phyloP scores from a whole-genome alignment of 2,888 invertebrate genomes.

The Agrotis clavis region DNA sequence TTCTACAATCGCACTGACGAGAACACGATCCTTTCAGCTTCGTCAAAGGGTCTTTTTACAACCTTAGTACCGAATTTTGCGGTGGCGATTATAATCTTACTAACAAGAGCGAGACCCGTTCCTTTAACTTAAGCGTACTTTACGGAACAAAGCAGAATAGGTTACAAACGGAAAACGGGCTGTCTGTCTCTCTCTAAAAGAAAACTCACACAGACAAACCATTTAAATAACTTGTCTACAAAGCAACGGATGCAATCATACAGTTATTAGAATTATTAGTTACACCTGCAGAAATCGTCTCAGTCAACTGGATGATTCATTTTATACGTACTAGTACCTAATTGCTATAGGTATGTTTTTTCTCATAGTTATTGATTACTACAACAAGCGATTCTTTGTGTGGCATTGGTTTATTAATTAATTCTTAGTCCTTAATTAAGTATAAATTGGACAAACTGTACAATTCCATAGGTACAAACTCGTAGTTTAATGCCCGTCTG shows the following conservation, averaged over 20 bases:
- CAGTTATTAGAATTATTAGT: slow-evolving; percentile 21
- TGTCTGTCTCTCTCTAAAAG: not conserved
- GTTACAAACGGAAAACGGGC: not conserved
- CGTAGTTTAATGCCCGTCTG: not conserved
- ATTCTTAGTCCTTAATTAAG: not conserved
- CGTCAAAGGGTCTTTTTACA: not conserved
- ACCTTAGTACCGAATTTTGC: not conserved
- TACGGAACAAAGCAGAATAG: not conserved
- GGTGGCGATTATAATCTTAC: slow-evolving; percentile 10
- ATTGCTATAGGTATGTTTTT: slow-evolving; percentile 30
- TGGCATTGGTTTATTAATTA: not conserved
- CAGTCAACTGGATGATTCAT: slow-evolving; percentile 53
- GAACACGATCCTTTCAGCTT: too few species aligned
- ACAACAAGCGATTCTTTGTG: slow-evolving; percentile 26
- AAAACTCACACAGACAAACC: not conserved
- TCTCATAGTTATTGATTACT: slow-evolving; percentile 32
- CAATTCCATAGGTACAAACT: not conserved
- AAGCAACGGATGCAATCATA: slow-evolving; percentile 16
- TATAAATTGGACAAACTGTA: slow-evolving; percentile 8
- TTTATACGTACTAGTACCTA: slow-evolving; percentile 24
- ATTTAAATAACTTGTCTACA: not conserved
- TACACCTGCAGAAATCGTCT: slow-evolving; percentile 41
- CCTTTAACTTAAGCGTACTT: slow-evolving; percentile 4
- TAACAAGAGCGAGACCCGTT: slow-evolving; percentile 1
- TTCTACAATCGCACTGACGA: too few species aligned